phyloP scores from a whole-genome alignment of 2,797 vertebrate species.

The Acrocephalus scirpaceus region DNA sequence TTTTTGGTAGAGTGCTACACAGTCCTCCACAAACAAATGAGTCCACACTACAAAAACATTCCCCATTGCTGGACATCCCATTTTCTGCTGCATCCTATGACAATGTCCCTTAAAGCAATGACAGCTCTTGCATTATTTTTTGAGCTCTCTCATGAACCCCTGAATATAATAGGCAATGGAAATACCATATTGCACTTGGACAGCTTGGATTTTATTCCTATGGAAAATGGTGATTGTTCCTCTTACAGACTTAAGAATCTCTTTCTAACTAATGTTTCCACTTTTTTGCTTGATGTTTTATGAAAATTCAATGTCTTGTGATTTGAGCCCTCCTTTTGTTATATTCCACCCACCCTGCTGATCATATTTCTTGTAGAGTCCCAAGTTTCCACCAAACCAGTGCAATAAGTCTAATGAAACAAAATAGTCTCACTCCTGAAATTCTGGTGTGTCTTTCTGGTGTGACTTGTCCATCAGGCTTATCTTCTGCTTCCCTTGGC shows the following conservation, averaged over 20 bases:
- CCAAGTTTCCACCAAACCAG: not conserved
- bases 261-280: not conserved
- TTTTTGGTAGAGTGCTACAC: not conserved
- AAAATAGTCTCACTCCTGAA: not conserved
- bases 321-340: not conserved
- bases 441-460: not conserved
- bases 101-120: not conserved
- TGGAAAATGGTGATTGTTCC: not conserved
- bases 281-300: not conserved
- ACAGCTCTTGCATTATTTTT: not conserved
- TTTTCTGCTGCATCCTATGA: not conserved
- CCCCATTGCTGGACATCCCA: not conserved
- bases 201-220: not conserved
- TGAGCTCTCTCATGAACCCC: not conserved
- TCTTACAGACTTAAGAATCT: not conserved
- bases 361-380: not conserved
- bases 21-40: not conserved
- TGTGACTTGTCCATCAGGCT: not conserved
- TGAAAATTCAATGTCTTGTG: not conserved
- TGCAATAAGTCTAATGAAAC: accelerated
- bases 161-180: not conserved
- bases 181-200: not conserved
- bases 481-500: not conserved
- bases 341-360: not conserved
- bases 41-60: not conserved